Percentiles rank a stretch among this genome's conserved stretches.
phyloP scores from a whole-genome alignment of 64 coral and sea anemone genomes.

The Trachythela sp. region DNA sequence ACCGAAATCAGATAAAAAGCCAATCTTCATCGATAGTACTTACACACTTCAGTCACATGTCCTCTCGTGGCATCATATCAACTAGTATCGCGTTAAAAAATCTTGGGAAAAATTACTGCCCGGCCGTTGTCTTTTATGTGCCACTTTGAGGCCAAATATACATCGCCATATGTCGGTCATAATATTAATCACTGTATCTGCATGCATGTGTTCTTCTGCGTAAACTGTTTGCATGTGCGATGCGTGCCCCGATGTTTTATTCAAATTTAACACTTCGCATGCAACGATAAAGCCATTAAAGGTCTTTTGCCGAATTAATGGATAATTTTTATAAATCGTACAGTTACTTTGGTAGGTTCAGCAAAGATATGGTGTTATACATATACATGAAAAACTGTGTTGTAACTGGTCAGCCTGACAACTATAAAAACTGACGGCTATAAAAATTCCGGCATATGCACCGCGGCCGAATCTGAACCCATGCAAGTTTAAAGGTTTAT shows the following conservation, averaged over 20 bases:
- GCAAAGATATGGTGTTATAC: too few relatives aligned
- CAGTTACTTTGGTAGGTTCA: too few relatives aligned
- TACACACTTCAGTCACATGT: neutral
- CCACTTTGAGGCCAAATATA: too few relatives aligned
- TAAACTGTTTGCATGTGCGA: neutral
- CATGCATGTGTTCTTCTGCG: neutral
- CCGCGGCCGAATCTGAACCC: too few relatives aligned
- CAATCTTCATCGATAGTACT: neutral
- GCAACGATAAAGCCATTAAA: too few relatives aligned
- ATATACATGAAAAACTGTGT: too few relatives aligned
- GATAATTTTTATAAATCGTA: neutral
- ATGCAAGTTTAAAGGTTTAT: too few relatives aligned
- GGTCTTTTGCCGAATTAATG: too few relatives aligned
- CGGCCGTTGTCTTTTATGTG: neutral
- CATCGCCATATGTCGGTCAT: neutral
- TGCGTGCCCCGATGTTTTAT: neutral
- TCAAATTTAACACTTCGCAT: neutral
- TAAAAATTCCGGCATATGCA: too few relatives aligned
- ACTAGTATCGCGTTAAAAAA: neutral
- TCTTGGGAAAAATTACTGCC: neutral
- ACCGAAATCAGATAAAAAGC: neutral
- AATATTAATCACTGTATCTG: neutral
- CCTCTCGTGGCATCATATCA: neutral
- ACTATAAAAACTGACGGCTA: too few relatives aligned
- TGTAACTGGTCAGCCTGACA: too few relatives aligned